Base-by-base conservation (phyloP, 2,888 invertebrate genomes). In the Sarcophaga caerulescens region DNA sequence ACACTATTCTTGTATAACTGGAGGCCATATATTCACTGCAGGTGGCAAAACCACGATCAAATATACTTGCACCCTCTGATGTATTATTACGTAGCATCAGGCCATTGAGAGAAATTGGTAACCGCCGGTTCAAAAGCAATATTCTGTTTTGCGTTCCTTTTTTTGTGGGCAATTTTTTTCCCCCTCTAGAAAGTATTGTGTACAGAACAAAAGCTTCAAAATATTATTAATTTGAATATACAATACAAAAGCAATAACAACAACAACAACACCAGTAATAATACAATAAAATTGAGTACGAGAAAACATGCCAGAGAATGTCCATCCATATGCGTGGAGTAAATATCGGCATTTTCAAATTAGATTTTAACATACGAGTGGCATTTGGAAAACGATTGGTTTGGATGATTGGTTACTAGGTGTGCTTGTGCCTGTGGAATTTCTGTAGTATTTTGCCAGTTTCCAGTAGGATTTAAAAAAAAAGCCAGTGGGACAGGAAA, bases 11-110 rank as follows among this genome's bases (percentile, higher is more conserved):
- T 60, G 60, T 60, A 19, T 44, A 14, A 21, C 73, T 60, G 44
- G 44, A 60, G 73, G 73, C 73, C 35, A 25, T 25, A 45, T 60
- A 60, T 70, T 70, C 60, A 73, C 60, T 44, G 73, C 73, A 73
- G 44, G 60, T 60, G 73, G 60, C 60, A 73, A 73, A 73, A 73
- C 73, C 73, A 60, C 73, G 73, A 73, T 73, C 73, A 73, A 73
- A 73, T 73, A 73, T 73, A 60, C 44, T 44, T 6, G 35, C 44
- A 59, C 73, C 59, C 60, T 35, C 73, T 59, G 35, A 45, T 57
- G 70, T 25, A 57, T 57, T 35, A 47, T 47, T 47, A 4, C 14
- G 44, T 44, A 60, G 14, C 14, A 73, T 14, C 59, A 73, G 25
- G 14, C 47, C 35, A 35, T 35, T 73, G 73, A 60, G 35, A 44